Conservation (phyloP, 2,797 vertebrate genomes). For the Cyprinella venusta region DNA sequence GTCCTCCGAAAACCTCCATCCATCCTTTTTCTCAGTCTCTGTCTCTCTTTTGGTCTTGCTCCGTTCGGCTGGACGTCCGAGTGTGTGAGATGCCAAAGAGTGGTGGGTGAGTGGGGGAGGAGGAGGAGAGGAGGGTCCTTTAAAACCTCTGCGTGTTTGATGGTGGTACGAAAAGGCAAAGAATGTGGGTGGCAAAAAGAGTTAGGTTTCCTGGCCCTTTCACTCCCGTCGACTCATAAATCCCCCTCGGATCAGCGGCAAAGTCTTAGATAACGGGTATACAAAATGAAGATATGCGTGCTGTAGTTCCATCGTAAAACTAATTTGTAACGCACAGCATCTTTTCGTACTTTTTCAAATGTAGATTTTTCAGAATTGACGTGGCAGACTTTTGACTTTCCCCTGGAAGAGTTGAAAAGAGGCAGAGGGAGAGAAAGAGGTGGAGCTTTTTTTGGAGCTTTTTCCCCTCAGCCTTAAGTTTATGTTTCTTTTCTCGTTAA, state of each 20-base stretch:
- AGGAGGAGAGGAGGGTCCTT: conserved; percentile 49
- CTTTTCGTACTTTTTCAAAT: conserved; percentile 14
- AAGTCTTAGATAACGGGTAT: conserved; percentile 9
- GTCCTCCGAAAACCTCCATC: conserved; percentile 44
- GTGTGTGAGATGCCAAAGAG: conserved; percentile 49
- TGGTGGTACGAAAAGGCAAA: conserved; percentile 47
- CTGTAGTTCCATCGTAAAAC: not conserved
- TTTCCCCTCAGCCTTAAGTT: conserved; percentile 40
- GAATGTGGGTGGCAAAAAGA: conserved; percentile 52
- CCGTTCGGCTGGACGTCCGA: conserved; percentile 41
- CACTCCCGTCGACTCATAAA: conserved; percentile 41
- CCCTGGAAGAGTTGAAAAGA: conserved; percentile 59
- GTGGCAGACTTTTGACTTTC: conserved; percentile 78
- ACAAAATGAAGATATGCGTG: not conserved
- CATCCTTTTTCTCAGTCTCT: conserved; percentile 45
- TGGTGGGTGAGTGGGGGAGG: conserved; percentile 47
- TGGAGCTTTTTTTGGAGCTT: conserved; percentile 44
- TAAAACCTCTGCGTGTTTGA: conserved; percentile 47
- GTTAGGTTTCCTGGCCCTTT: conserved; percentile 33
- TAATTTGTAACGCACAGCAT: not conserved
- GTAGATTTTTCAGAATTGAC: conserved; percentile 69
- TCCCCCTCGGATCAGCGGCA: conserved; percentile 1
- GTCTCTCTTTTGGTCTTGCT: conserved; percentile 30
- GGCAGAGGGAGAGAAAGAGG: conserved; percentile 50
- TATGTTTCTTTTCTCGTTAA: conserved; percentile 61